phyloP scores from a whole-genome alignment of 2,888 invertebrate genomes.

The Vanessa cardui region DNA sequence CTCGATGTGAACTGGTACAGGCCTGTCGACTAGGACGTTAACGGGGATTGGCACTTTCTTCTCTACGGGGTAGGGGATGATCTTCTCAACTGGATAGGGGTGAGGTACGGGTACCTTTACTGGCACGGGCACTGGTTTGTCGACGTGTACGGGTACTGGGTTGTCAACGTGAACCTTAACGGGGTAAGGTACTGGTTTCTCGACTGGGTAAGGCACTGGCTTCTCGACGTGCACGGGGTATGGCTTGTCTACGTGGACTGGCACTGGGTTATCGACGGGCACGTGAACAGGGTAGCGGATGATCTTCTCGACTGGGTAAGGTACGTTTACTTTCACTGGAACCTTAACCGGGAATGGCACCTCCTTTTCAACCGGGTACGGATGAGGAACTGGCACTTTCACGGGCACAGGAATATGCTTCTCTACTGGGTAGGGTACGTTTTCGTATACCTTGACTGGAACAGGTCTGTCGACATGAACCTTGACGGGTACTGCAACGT shows the following conservation, averaged over 20 bases:
- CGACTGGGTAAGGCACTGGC: slow-evolving; percentile 88
- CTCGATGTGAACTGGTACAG: slow-evolving; percentile 84
- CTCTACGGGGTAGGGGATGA: slow-evolving; percentile 86
- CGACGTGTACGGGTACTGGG: slow-evolving; percentile 89
- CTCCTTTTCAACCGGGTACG: slow-evolving; percentile 88
- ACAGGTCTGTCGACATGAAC: slow-evolving; percentile 86
- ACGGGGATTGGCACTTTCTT: slow-evolving; percentile 86
- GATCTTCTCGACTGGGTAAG: slow-evolving; percentile 88
- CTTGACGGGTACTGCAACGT: slow-evolving; percentile 85
- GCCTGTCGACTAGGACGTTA: slow-evolving; percentile 84
- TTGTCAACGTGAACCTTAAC: slow-evolving; percentile 86
- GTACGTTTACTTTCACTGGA: slow-evolving; percentile 87
- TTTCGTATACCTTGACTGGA: slow-evolving; percentile 83
- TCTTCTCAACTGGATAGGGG: slow-evolving; percentile 87
- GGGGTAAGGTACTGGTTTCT: slow-evolving; percentile 87
- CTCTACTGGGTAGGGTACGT: slow-evolving; percentile 88
- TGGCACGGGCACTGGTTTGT: slow-evolving; percentile 89
- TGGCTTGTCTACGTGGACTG: slow-evolving; percentile 86
- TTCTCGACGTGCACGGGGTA: slow-evolving; percentile 88
- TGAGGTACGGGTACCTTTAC: slow-evolving; percentile 89
- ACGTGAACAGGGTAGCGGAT: slow-evolving; percentile 88
- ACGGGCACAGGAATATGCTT: slow-evolving; percentile 87
- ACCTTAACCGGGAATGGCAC: slow-evolving; percentile 86
- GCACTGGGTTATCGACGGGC: slow-evolving; percentile 86
- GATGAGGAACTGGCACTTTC: slow-evolving; percentile 87